These are phyloP conservation scores for Aspidiotus destructor DNA, from an alignment of 2,888 invertebrate genomes.

Conservation along the genomic window DNA sequence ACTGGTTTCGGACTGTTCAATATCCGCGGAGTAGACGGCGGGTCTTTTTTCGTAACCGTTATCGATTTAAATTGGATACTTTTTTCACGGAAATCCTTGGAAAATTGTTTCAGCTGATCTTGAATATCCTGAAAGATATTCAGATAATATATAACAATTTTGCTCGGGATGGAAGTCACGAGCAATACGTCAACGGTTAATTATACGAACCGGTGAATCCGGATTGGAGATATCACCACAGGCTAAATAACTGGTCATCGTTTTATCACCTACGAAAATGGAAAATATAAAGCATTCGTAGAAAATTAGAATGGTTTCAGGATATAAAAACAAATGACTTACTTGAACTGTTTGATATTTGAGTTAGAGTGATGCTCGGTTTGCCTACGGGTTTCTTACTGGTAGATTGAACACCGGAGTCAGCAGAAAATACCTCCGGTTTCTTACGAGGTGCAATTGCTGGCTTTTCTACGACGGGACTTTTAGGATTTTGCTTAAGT, in stretches of 20 bases:
- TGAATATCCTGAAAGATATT: not conserved
- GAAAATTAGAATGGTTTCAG: too few relatives aligned
- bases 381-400: not conserved
- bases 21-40: too few relatives aligned
- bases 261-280: too few relatives aligned
- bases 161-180: too few relatives aligned
- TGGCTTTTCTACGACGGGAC: not conserved
- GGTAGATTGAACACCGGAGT: not conserved
- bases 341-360: not conserved
- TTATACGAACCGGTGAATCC: too few relatives aligned
- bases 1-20: too few relatives aligned
- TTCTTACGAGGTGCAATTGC: not conserved
- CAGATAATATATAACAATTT: too few relatives aligned
- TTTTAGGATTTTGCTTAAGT: not conserved
- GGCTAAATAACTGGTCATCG: too few relatives aligned
- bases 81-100: conserved; percentile 9
- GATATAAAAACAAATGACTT: too few relatives aligned
- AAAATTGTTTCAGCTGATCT: not conserved
- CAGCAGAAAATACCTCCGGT: not conserved
- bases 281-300: too few relatives aligned
- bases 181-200: too few relatives aligned
- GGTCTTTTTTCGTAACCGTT: not conserved
- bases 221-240: too few relatives aligned
- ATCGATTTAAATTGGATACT: conserved; percentile 9
- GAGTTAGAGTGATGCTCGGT: not conserved